Base-by-base conservation (phyloP, 2,797 vertebrate species). In the Lacerta bilineata region DNA sequence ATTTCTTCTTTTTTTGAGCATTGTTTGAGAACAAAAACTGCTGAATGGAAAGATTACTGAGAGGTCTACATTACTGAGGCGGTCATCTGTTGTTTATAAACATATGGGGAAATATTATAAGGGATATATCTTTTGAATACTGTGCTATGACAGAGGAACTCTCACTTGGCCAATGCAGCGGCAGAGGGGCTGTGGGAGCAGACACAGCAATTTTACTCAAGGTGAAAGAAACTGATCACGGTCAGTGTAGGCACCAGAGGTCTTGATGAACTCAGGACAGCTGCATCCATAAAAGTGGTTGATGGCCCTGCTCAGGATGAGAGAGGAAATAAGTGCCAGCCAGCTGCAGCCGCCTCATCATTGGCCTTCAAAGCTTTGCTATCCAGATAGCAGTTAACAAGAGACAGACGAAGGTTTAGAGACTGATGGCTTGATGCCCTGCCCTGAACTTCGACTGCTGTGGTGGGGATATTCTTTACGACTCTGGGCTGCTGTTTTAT, bases 1-100 rank as follows among this genome's bases (percentile, higher is more conserved):
- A 3, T 50, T 50, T 93, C 33, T 88, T 88, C 55, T 87, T 83
- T 92, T 92, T 59, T 90, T 83, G 91, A 93, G 94, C 95, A 78
- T 92, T 91, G 93, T 87, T 95, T 93, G 95, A 94, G 96, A 95
- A 76, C 29, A 95, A 15, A 41, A 39, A 76, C 59, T 92, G 94
- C 95, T 96, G 94, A 96, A 92, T 96, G 95, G 96, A 96, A 97
- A 95, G 88, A 91, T 91, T 94, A 94, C 88, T 88, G 79, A 91
- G 92, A 68, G 80, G 80, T 91, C 68, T 72, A 75, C 11, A 23
- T 88, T 90, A 39, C 80, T 85, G 59, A 81, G 64, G n/a, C 1
- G 39, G 29, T 36, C 50, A 3, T 39, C 39, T 66, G 64, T 71
- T 79, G 75, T 83, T 91, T 66, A 90, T 87, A 76, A 33, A 23